A percentile compares a stretch with the other conserved stretches of the same genome.
Evolutionary conservation across 2,113 vertebrate genomes (phyloP).

Genomic region (Hyperopisus bebe): DNA sequence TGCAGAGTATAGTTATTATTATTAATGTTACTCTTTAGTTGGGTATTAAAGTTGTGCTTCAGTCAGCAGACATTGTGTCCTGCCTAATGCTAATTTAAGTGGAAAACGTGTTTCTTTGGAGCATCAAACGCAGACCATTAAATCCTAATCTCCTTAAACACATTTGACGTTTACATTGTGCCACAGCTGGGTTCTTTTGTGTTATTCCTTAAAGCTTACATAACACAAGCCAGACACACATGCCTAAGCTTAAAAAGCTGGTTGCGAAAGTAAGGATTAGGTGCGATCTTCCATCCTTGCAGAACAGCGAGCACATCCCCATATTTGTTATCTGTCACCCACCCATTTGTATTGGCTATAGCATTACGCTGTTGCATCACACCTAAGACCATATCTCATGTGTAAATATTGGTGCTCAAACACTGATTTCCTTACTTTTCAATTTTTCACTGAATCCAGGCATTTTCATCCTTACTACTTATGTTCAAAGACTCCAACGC

Average conservation of each 20-base stretch:
- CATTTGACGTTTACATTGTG: slow-evolving; percentile 11
- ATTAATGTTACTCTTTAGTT: slow-evolving; percentile 22
- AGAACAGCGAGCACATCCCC: background rate
- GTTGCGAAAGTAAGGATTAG: slow-evolving; percentile 5
- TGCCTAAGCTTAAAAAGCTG: background rate
- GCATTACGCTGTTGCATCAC: background rate
- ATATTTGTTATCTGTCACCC: background rate
- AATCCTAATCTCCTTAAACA: slow-evolving; percentile 6
- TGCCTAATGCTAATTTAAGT: slow-evolving; percentile 19
- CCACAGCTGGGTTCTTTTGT: background rate
- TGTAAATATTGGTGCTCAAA: slow-evolving; percentile 14
- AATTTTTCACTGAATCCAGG: background rate
- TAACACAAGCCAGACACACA: slow-evolving; percentile 8
- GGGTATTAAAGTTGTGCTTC: slow-evolving; percentile 14
- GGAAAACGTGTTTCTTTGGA: slow-evolving; percentile 19
- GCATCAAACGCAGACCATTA: background rate
- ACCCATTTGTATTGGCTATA: background rate
- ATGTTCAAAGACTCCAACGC: background rate
- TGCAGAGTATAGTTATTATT: background rate
- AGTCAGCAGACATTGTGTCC: slow-evolving; percentile 11
- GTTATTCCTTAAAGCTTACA: slow-evolving; percentile 2
- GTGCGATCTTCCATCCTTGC: background rate
- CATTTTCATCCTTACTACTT: background rate
- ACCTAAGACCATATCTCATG: background rate
- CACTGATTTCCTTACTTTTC: background rate